phyloP scores from a whole-genome alignment of 1,140 invertebrate genomes.

The Heliconius melpomene region DNA sequence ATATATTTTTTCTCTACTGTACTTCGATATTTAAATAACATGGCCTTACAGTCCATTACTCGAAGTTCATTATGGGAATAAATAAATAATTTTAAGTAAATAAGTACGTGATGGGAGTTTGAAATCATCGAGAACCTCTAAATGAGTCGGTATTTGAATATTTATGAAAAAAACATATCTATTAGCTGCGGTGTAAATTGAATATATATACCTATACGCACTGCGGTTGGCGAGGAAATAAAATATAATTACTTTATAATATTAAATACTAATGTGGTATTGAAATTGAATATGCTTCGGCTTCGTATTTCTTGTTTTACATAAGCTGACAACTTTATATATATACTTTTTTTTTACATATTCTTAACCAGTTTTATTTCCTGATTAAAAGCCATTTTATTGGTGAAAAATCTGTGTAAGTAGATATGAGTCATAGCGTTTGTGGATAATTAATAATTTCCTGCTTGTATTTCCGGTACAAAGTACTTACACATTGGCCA shows the following conservation, averaged over 20 bases:
- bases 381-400: neutral
- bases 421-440: neutral
- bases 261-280: slow-evolving; percentile 3
- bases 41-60: neutral
- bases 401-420: neutral
- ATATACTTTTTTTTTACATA: neutral
- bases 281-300: neutral
- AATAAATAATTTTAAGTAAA: slow-evolving; percentile 5
- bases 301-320: slow-evolving; percentile 9
- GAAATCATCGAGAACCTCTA: neutral
- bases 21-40: neutral
- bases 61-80: neutral
- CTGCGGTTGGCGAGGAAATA: slow-evolving; percentile 1
- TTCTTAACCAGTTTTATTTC: neutral
- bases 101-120: neutral
- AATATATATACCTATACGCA: neutral
- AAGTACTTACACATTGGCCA: neutral
- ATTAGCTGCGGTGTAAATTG: neutral
- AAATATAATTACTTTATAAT: neutral
- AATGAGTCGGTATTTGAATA: neutral
- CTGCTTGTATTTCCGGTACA: neutral
- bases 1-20: neutral
- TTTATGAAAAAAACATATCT: slow-evolving; percentile 1
- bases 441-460: neutral
- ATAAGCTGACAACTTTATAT: neutral